phyloP scores from a whole-genome alignment of 2,888 invertebrate genomes.

The Ennomos erosarius region DNA sequence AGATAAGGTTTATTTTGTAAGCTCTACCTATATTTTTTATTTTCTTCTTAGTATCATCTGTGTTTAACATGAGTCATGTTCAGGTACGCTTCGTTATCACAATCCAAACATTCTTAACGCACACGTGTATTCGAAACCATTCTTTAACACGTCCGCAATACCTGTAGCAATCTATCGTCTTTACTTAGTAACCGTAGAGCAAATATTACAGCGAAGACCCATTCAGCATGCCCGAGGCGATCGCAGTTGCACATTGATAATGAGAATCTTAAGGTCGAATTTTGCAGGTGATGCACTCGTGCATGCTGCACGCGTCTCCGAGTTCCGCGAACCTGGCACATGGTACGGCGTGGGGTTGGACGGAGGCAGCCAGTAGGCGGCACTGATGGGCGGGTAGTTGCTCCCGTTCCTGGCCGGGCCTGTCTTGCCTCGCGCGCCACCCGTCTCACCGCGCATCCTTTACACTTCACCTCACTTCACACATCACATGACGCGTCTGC shows the following conservation, averaged over 20 bases:
- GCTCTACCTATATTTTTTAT: slow-evolving; percentile 5
- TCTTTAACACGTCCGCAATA: slow-evolving; percentile 7
- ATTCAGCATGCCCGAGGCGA: slow-evolving; percentile 27
- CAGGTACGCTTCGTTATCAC: slow-evolving; percentile 33
- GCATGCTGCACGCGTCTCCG: slow-evolving; percentile 29
- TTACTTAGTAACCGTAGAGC: slow-evolving; percentile 11
- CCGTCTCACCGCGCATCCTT: slow-evolving; percentile 82
- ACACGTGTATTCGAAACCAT: slow-evolving; percentile 9
- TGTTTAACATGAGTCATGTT: slow-evolving; percentile 17
- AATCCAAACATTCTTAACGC: slow-evolving; percentile 25
- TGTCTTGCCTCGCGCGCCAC: slow-evolving; percentile 73
- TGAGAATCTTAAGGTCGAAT: slow-evolving; percentile 33
- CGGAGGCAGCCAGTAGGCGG: slow-evolving; percentile 94
- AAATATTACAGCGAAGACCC: slow-evolving; percentile 15
- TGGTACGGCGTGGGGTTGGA: slow-evolving; percentile 92
- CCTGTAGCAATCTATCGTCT: not conserved
- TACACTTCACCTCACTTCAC: slow-evolving; percentile 68
- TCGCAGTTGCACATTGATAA: slow-evolving; percentile 13
- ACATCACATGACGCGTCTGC: slow-evolving; percentile 76
- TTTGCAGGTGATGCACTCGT: slow-evolving; percentile 30
- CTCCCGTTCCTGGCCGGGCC: slow-evolving; percentile 62
- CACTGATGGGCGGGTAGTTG: slow-evolving; percentile 92
- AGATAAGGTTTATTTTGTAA: slow-evolving; percentile 18
- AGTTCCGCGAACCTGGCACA: slow-evolving; percentile 89
- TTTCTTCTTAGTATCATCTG: slow-evolving; percentile 11